Evolutionary conservation across 1,140 invertebrate genomes (phyloP), one percentile per base, ranked within the genome.

Genomic region (Spodoptera litura): DNA sequence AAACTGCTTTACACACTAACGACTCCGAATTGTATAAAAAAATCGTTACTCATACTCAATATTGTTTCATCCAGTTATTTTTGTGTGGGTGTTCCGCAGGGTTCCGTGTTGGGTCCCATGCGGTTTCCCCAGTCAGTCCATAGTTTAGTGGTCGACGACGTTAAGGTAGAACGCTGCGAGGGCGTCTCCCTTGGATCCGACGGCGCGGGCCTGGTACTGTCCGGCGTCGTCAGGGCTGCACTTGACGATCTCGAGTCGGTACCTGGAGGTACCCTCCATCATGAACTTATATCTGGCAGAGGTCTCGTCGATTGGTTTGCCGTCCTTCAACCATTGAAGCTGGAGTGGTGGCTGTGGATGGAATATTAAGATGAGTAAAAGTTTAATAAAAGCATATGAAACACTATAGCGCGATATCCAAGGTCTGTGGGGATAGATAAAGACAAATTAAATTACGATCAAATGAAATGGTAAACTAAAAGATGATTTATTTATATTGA

Each of bases 241-340:
- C 74, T 96, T 96, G 56, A 96, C 96, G 79, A 99, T 97, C 86
- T 96, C 96, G 82, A 98, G 96, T 44, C 95, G 95, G 91, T 97
- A 97, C 77, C 96, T 96, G 83, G 97, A 98, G 66, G 96, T 96
- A 81, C 96, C 97, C 85, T 98, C 97, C 91, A 97, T 96, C 53
- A 96, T 97, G 92, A 98, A 98, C 84, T 96, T 97, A 91, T 98
- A 98, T 90, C 97, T 96, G 52, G 96, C 95, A 59, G 96, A 97
- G 55, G 96, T 96, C 84, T 97, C 97, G 83, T 98, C 96, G 72
- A 98, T 96, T 61, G 97, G 96, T 90, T 98, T 98, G 82, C 97
- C 97, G 94, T 99, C 98, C 95, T 99, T 99, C 83, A 98, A 94
- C 99, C 99, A 99, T 80, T 95, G 95, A 31, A 96, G 93, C 85